Evolutionary conservation across 2,797 vertebrate species (phyloP), one percentile per base, ranked within the genome.

Genomic region (Anniella stebbinsi): DNA sequence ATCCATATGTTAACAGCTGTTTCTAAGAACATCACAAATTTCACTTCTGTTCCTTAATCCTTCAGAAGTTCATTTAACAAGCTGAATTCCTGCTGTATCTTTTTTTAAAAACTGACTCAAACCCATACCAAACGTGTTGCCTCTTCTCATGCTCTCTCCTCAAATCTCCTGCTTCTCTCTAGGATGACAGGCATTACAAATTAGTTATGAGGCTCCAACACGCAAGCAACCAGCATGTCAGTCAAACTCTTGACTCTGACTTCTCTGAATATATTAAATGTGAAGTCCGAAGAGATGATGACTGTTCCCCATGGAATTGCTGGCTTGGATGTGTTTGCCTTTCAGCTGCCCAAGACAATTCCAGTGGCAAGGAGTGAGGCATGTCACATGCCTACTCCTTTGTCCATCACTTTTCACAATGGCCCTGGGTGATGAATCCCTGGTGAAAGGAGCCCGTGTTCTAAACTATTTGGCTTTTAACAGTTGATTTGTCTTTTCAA

Each of bases 391-490:
- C 10, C 89, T 95, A 73, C 92, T 91, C 87, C 89, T 86, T 88
- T 41, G 38, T 86, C 30, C 91, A 92, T 91, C 78, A 81, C 88
- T 89, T 91, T 91, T 0, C 10, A 36, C 0, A 2, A 21, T 1
- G 3, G 75, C n/a, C 21, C 80, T 76, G 83, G 87, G 88, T 41
- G 28, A 67, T 45, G 67, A 75, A 0, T 30, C 7, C 67, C n/a
- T 28, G 80, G 25, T 75, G 80, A 90, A 25, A 86, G 76, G 88
- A 76, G 69, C 45, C 86, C 75, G 2, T 86, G 73, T 81, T 87
- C 90, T 94, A 73, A 90, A 94, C 92, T 87, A 87, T 60, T 85
- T 94, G 63, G 77, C 89, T 84, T 63, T 69, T 76, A 88, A 45
- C 87, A 94, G 78, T 11, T 51, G 9, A 25, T 90, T 93, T 85